phyloP scores from a whole-genome alignment of 2,888 invertebrate genomes.

The Tetragonula carbonaria region DNA sequence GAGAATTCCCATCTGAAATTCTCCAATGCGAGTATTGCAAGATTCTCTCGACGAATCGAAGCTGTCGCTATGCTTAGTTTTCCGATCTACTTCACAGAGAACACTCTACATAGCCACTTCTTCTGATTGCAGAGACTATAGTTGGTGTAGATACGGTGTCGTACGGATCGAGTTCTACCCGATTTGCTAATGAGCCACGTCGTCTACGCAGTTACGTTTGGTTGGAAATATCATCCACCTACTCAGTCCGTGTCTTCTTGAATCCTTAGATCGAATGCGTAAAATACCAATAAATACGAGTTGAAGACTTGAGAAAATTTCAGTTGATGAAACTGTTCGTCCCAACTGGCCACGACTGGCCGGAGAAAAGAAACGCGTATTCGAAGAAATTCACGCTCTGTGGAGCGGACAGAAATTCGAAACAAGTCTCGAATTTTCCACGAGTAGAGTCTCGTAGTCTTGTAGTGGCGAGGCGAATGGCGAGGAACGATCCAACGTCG shows the following conservation, averaged over 20 bases:
- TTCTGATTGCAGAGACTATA: neutral
- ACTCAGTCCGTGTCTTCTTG: neutral
- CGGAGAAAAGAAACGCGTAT: neutral
- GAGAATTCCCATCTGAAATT: neutral
- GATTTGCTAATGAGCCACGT: slow-evolving; percentile 48
- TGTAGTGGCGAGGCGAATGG: slow-evolving; percentile 14
- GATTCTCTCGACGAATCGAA: slow-evolving; percentile 22
- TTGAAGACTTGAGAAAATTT: neutral
- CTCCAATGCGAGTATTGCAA: neutral
- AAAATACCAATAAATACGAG: neutral
- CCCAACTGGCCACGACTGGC: neutral
- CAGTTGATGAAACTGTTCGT: neutral
- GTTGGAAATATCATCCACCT: slow-evolving; percentile 21
- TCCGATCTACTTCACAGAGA: neutral
- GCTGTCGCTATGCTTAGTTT: slow-evolving; percentile 11
- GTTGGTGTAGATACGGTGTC: neutral
- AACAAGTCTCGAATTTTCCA: slow-evolving; percentile 26
- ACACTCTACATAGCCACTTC: neutral
- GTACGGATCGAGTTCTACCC: slow-evolving; percentile 39
- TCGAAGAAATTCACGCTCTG: slow-evolving; percentile 23
- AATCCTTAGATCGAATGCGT: neutral
- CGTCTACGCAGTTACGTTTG: slow-evolving; percentile 5
- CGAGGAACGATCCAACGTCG: slow-evolving; percentile 36
- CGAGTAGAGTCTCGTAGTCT: neutral
- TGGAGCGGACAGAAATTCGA: slow-evolving; percentile 36